Evolutionary conservation across 2,113 vertebrate genomes (phyloP).

Genomic region (Salvator merianae): DNA sequence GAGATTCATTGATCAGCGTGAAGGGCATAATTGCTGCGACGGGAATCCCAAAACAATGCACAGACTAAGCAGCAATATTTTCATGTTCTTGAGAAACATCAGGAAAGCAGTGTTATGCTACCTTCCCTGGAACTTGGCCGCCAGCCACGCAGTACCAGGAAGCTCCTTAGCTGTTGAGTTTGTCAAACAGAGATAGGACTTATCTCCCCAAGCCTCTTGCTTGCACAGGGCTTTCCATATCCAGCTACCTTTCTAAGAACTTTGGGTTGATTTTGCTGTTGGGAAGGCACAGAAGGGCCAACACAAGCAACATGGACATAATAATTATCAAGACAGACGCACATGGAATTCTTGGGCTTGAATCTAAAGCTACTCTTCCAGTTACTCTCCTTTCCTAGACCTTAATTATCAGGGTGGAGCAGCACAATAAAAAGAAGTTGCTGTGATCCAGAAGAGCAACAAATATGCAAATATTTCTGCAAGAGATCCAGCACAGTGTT

Average conservation of each 20-base stretch:
- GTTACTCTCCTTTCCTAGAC: slow-evolving; percentile 64
- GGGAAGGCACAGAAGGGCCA: slow-evolving; percentile 25
- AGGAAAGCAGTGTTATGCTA: background rate
- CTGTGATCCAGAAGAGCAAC: slow-evolving; percentile 71
- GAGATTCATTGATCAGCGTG: background rate
- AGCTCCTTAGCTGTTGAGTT: slow-evolving; percentile 52
- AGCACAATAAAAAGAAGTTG: slow-evolving; percentile 70
- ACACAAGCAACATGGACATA: slow-evolving; percentile 60
- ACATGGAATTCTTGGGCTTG: slow-evolving; percentile 36
- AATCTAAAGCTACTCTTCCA: slow-evolving; percentile 72
- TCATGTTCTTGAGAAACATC: background rate
- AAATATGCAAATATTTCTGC: slow-evolving; percentile 68
- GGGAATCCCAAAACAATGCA: background rate
- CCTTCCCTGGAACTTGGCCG: slow-evolving; percentile 44
- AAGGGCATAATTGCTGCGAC: background rate
- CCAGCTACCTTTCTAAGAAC: slow-evolving; percentile 72
- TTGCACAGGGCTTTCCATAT: slow-evolving; percentile 54
- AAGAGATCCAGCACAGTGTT: slow-evolving; percentile 65
- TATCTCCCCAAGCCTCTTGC: slow-evolving; percentile 63
- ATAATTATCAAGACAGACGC: slow-evolving; percentile 53
- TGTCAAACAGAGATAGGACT: slow-evolving; percentile 57
- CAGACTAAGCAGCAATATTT: background rate
- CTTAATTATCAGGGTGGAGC: slow-evolving; percentile 75
- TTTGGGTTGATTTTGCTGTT: slow-evolving; percentile 46
- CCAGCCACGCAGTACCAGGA: slow-evolving; percentile 58